Evolutionary conservation across 2,113 vertebrate genomes (phyloP).

Genomic region (Mesocricetus auratus): DNA sequence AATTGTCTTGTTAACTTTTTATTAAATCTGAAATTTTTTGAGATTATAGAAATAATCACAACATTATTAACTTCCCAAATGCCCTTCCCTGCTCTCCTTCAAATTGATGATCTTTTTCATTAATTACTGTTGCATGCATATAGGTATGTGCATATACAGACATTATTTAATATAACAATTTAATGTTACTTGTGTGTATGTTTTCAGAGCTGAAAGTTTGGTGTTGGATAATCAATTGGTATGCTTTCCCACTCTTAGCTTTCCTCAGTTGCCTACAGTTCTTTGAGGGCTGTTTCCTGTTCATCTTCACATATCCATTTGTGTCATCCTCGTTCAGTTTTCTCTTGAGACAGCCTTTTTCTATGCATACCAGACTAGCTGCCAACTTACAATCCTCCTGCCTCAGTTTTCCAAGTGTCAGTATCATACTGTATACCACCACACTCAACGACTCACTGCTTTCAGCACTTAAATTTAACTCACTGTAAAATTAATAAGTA

Average conservation of each 20-base stretch:
- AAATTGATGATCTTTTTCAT: background rate
- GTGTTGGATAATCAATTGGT: background rate
- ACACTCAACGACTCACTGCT: background rate
- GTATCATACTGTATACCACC: background rate
- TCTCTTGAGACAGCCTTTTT: background rate
- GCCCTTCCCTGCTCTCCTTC: background rate
- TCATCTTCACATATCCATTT: too few species aligned
- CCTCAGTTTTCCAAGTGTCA: background rate
- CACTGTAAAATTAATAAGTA: background rate
- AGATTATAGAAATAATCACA: background rate
- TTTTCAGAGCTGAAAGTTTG: background rate
- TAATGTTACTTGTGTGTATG: background rate
- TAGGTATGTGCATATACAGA: background rate
- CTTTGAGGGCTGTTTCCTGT: too few species aligned
- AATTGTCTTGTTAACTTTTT: constrained; percentile 73
- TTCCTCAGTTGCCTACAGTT: too few species aligned
- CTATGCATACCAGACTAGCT: background rate
- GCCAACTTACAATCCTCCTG: background rate
- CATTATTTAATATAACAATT: background rate
- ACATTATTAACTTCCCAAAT: background rate
- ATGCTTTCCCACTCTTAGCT: background rate
- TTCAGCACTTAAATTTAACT: background rate
- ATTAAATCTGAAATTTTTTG: background rate
- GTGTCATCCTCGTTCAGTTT: background rate
- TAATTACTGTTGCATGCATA: background rate